Evolutionary conservation across 2,797 vertebrate species (phyloP).

Genomic region (Sebastes ruberrimus): DNA sequence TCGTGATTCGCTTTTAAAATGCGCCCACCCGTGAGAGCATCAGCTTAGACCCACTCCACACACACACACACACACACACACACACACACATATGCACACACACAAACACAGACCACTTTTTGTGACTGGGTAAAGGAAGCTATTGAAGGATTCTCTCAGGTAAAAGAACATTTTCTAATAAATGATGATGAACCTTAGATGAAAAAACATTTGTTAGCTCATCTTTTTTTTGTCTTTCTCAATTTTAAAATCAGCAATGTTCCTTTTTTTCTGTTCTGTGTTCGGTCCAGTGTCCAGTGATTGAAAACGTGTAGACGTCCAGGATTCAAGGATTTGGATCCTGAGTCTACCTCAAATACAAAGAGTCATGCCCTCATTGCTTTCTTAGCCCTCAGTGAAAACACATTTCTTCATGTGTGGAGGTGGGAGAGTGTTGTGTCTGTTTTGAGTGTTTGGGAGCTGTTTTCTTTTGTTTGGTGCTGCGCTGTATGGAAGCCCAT

Average conservation of each 20-base stretch:
- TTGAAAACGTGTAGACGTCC: slow-evolving; percentile 1
- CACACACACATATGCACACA: slow-evolving; percentile 35
- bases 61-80: slow-evolving; percentile 7
- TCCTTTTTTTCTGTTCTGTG: slow-evolving; percentile 18
- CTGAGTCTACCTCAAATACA: not conserved
- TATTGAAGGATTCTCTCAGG: slow-evolving; percentile 88
- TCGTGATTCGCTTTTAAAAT: slow-evolving; percentile 37
- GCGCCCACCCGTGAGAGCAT: slow-evolving; percentile 69
- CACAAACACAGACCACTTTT: slow-evolving; percentile 69
- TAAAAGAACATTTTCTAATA: slow-evolving; percentile 85
- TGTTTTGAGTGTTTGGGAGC: not conserved
- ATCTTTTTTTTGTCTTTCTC: slow-evolving; percentile 74
- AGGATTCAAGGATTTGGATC: slow-evolving; percentile 21
- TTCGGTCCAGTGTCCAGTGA: not conserved
- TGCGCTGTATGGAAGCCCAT: slow-evolving; percentile 17
- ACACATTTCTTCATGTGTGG: not conserved
- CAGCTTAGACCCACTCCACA: slow-evolving; percentile 19
- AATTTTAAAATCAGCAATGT: slow-evolving; percentile 50
- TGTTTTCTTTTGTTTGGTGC: not conserved
- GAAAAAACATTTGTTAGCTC: slow-evolving; percentile 77
- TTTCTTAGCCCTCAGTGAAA: slow-evolving; percentile 30
- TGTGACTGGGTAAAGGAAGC: slow-evolving; percentile 80
- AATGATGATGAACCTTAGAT: slow-evolving; percentile 83
- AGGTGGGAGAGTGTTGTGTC: slow-evolving; percentile 14
- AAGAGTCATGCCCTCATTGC: slow-evolving; percentile 19